These are phyloP conservation scores for Argyrosomus japonicus DNA, from an alignment of 2,113 vertebrate genomes.

Conservation along the genomic window DNA sequence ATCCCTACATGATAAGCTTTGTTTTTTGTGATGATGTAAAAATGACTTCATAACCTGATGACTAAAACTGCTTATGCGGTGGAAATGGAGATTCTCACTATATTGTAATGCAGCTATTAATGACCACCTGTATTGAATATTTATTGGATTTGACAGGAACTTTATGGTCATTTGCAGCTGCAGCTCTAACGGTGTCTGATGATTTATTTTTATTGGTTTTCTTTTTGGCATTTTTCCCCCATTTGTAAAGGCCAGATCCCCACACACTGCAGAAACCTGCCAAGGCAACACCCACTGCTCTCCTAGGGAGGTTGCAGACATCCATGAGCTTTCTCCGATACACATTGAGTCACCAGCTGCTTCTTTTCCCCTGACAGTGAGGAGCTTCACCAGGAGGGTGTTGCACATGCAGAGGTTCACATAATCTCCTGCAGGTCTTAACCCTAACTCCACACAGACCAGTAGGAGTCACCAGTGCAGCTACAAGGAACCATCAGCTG, in stretches of 20 bases:
- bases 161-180: not conserved
- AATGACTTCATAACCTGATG: not conserved
- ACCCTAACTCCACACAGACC: slow-evolving; percentile 21
- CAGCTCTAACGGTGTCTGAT: not conserved
- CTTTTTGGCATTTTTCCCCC: slow-evolving; percentile 1
- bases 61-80: not conserved
- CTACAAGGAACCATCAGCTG: slow-evolving; percentile 23
- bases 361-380: slow-evolving; percentile 57
- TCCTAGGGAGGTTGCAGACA: slow-evolving; percentile 36
- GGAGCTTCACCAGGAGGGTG: slow-evolving; percentile 23
- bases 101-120: not conserved
- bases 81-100: not conserved
- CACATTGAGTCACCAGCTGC: slow-evolving; percentile 57
- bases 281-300: slow-evolving; percentile 41
- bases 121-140: slow-evolving; percentile 2
- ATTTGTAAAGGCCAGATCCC: slow-evolving; percentile 50
- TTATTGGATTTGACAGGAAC: not conserved
- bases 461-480: slow-evolving; percentile 35
- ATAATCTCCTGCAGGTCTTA: slow-evolving; percentile 39
- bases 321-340: slow-evolving; percentile 23
- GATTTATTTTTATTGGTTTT: slow-evolving; percentile 19
- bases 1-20: not conserved
- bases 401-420: slow-evolving; percentile 37
- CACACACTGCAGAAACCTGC: not conserved
- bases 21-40: slow-evolving; percentile 11